phyloP scores from a whole-genome alignment of 1,140 invertebrate species.

The Ceratitis capitata region DNA sequence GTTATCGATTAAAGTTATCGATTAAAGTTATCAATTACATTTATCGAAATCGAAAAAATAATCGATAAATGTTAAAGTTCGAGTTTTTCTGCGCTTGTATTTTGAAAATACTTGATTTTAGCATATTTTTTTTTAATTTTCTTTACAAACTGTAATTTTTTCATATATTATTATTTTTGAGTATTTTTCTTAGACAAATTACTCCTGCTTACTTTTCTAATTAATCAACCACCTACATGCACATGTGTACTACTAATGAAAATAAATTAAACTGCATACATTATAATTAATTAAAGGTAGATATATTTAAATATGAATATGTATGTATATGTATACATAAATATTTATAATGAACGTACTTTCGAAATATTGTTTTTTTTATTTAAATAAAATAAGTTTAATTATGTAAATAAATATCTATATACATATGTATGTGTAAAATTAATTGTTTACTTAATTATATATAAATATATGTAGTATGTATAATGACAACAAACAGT shows the following conservation, averaged over 20 bases:
- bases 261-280: not conserved
- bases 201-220: not conserved
- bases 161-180: not conserved
- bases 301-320: too few relatives aligned
- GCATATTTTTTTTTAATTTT: too few relatives aligned
- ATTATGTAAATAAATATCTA: not conserved
- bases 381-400: not conserved
- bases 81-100: too few relatives aligned
- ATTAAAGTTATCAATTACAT: too few relatives aligned
- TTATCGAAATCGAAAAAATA: too few relatives aligned
- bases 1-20: too few relatives aligned
- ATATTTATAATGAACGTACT: not conserved
- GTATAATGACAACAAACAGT: constrained; percentile 27
- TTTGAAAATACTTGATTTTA: too few relatives aligned
- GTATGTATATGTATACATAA: too few relatives aligned
- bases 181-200: not conserved
- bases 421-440: not conserved
- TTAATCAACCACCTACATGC: not conserved
- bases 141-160: too few relatives aligned
- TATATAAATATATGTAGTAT: not conserved
- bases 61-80: too few relatives aligned
- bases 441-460: not conserved
- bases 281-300: too few relatives aligned
- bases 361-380: constrained; percentile 22
- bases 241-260: not conserved